Percentiles rank a stretch among this genome's conserved stretches.
These are phyloP conservation scores for Odontocerum albicorne DNA, from an alignment of 2,888 invertebrate genomes.

Conservation along the genomic window DNA sequence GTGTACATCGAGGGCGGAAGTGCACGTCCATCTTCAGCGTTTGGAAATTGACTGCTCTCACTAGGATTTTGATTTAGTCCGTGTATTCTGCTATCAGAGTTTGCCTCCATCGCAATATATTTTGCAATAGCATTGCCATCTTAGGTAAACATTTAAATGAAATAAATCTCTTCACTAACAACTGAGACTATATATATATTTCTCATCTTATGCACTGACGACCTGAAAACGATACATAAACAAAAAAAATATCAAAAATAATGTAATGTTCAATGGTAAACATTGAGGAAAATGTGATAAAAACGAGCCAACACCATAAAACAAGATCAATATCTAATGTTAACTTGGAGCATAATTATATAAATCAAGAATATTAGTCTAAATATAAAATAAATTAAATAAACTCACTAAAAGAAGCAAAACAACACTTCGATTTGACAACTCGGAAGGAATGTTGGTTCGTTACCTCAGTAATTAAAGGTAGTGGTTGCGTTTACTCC, in stretches of 20 bases:
- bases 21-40: slow-evolving; percentile 5
- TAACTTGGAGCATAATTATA: no score
- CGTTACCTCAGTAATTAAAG: slow-evolving; percentile 16
- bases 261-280: no score
- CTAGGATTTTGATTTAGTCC: slow-evolving; percentile 4
- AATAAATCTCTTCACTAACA: no score
- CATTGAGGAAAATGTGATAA: no score
- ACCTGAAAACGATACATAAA: no score
- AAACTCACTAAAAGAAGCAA: slow-evolving; percentile 25
- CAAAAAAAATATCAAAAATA: no score
- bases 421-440: slow-evolving; percentile 31
- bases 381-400: slow-evolving; percentile 7
- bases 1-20: neutral
- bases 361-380: no score
- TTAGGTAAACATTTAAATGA: neutral
- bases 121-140: slow-evolving; percentile 28
- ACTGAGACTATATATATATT: no score
- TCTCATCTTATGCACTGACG: no score
- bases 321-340: no score
- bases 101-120: slow-evolving; percentile 13
- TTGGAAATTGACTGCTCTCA: slow-evolving; percentile 14
- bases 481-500: slow-evolving; percentile 28
- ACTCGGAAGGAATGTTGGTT: slow-evolving; percentile 31
- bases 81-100: slow-evolving; percentile 3
- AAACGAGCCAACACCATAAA: no score